Conservation (phyloP, 2,888 invertebrate species). For the Aphrophora alni region DNA sequence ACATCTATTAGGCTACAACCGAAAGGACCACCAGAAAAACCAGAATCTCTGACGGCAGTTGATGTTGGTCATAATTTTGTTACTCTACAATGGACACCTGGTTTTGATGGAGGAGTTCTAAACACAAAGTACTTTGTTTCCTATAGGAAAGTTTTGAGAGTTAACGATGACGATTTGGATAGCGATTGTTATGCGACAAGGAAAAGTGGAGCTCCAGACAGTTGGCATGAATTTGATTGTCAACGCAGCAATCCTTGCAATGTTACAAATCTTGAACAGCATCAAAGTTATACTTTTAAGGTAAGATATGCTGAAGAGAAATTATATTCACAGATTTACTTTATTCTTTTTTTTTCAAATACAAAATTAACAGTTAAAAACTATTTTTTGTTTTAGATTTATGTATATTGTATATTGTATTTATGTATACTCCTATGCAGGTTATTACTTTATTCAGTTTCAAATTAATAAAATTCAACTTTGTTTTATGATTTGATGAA, state of each 20-base stretch:
- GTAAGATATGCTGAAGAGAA: slow-evolving; percentile 58
- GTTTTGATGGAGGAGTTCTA: slow-evolving; percentile 87
- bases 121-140: slow-evolving; percentile 89
- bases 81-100: slow-evolving; percentile 84
- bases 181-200: slow-evolving; percentile 62
- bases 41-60: slow-evolving; percentile 72
- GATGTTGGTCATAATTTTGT: slow-evolving; percentile 81
- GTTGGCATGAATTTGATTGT: slow-evolving; percentile 87
- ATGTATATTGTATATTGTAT: no score
- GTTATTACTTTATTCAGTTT: no score
- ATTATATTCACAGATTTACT: no score
- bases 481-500: no score
- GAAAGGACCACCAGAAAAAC: slow-evolving; percentile 87
- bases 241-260: slow-evolving; percentile 87
- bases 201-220: slow-evolving; percentile 57
- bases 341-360: no score
- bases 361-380: no score
- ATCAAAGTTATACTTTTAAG: slow-evolving; percentile 86
- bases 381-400: no score
- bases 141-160: slow-evolving; percentile 71
- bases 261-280: slow-evolving; percentile 83
- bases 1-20: slow-evolving; percentile 76
- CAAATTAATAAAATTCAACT: no score
- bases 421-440: no score
- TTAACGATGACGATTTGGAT: slow-evolving; percentile 68